phyloP scores from a whole-genome alignment of 2,113 vertebrate genomes.

The Genyomyrus donnyi region DNA sequence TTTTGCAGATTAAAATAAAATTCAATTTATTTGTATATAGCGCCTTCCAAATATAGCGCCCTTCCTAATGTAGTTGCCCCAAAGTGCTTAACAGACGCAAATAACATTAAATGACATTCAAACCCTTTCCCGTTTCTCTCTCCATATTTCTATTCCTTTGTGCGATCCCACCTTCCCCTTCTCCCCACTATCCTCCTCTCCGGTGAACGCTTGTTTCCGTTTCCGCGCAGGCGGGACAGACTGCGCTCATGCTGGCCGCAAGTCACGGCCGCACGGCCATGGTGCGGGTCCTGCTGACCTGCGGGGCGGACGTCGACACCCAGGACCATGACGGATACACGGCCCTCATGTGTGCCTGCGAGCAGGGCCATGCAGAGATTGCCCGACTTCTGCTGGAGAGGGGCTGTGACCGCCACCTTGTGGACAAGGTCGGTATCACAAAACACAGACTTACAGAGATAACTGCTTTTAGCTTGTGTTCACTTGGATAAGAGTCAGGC shows the following conservation, averaged over 20 bases:
- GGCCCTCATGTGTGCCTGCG: constrained; percentile 81
- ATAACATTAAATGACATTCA: not conserved
- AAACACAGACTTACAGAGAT: not conserved
- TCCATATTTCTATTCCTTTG: not conserved
- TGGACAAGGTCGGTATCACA: constrained; percentile 63
- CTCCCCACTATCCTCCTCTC: constrained; percentile 5
- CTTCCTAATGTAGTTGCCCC: not conserved
- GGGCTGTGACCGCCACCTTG: constrained; percentile 61
- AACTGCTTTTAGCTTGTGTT: not conserved
- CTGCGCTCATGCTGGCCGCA: constrained; percentile 81
- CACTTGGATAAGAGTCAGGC: not conserved
- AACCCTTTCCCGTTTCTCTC: not conserved
- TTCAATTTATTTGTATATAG: not conserved
- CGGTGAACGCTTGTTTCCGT: not conserved
- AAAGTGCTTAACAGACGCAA: not conserved
- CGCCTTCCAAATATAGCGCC: not conserved
- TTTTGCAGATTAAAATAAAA: not conserved
- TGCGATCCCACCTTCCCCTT: not conserved
- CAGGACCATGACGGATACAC: constrained; percentile 80
- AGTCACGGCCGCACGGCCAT: constrained; percentile 78
- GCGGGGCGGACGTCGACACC: constrained; percentile 63
- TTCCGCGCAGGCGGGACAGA: constrained; percentile 70
- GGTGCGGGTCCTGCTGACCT: constrained; percentile 74
- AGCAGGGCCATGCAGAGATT: constrained; percentile 81
- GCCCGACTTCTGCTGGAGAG: constrained; percentile 68